phyloP scores from a whole-genome alignment of 1,140 invertebrate species.

The Scylla paramamosain region DNA sequence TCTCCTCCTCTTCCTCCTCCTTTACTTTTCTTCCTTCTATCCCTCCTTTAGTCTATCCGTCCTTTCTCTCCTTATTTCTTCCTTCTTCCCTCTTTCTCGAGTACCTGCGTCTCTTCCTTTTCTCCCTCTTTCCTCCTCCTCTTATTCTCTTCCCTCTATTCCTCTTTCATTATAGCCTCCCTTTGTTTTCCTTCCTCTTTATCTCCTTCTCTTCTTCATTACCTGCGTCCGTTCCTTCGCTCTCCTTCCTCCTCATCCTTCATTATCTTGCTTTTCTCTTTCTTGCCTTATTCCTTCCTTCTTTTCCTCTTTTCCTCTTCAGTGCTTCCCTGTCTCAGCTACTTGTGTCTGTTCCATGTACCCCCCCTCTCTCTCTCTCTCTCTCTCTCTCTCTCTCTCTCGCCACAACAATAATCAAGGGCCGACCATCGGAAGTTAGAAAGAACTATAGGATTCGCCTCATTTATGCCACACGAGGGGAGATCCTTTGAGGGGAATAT shows the following conservation, averaged over 20 bases:
- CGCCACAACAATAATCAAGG: constrained; percentile 46
- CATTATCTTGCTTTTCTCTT: not conserved
- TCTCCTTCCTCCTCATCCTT: not conserved
- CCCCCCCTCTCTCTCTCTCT: not conserved
- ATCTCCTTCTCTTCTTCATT: not conserved
- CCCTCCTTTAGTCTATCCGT: not conserved
- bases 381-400: constrained; percentile 25
- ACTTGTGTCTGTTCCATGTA: not conserved
- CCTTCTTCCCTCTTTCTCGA: not conserved
- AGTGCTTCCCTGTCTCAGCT: not conserved
- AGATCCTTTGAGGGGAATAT: not conserved
- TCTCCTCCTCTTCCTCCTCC: not conserved
- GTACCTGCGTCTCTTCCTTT: not conserved
- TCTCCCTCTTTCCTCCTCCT: not conserved
- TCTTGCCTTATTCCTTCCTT: not conserved
- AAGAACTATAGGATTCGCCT: constrained; percentile 39
- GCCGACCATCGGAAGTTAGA: constrained; percentile 34
- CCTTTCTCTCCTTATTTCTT: not conserved
- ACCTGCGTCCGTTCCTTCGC: not conserved
- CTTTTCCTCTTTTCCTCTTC: not conserved
- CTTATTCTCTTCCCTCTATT: not conserved
- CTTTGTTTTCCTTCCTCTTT: not conserved
- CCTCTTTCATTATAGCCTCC: not conserved
- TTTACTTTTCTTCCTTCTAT: not conserved
- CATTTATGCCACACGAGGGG: not conserved